Base-by-base conservation (phyloP, 2,797 vertebrate genomes). In the Australoheros facetus region DNA sequence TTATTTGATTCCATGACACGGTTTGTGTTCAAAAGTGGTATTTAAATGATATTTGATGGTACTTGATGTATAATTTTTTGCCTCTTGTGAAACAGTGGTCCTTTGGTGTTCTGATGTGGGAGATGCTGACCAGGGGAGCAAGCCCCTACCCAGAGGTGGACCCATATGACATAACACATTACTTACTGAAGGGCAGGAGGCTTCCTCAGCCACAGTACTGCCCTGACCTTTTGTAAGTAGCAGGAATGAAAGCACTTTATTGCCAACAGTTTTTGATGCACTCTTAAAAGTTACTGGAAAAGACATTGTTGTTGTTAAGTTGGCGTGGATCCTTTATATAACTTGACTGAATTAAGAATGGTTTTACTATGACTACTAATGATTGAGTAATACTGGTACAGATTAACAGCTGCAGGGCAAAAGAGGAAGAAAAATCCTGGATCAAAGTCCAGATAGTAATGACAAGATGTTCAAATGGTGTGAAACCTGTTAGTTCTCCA, bases 41-140 rank as follows among this genome's bases (percentile, higher is more conserved):
- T 30, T 51, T 30, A 26, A 51, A 26, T 37, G 37, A 37, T 37
- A 37, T 37, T 37, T 37, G 37, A 37, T 53, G 23, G 7, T 34
- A 55, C 26, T 71, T 62, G 1, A 1, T 53, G 39, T 34, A 13
- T 56, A 71, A 59, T 14, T 2, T 76, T 32, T 71, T 23, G 14
- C n/a, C 66, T 64, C 17, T 80, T 64, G 12, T 66, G 11, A 37
- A 83, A 70, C 94, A 99, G 98, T 99, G 98, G 98, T 99, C 98
- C 1, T 99, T 98, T 5, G 98, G 98, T 23, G 97, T 99, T 59
- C 91, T 99, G 83, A 95, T 99, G 89, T 99, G 98, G 98, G 98
- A 99, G 94, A 95, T 99, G 95, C 92, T 99, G 94, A 99, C 98
- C 0, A 96, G 98, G 80, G 98, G 98, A 55, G 97, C 97, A 0